Evolutionary conservation across 2,888 invertebrate genomes (phyloP).

Genomic region (Oithona nana): DNA sequence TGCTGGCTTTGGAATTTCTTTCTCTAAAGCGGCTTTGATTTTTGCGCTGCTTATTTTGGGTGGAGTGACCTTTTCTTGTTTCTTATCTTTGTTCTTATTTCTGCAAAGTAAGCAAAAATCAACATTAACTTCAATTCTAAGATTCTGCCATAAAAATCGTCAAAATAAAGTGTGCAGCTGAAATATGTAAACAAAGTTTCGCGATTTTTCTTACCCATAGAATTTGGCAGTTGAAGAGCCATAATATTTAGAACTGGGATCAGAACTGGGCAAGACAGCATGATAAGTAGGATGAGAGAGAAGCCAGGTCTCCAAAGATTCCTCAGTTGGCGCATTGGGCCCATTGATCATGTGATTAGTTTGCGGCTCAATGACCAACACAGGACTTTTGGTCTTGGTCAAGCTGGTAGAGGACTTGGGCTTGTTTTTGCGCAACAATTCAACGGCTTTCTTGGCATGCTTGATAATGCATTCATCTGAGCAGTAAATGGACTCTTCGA

Average conservation of each 20-base stretch:
- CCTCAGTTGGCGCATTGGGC: conserved; percentile 58
- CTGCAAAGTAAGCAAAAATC: no score
- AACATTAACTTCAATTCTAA: no score
- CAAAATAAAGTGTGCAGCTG: no score
- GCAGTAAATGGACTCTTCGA: conserved; percentile 71
- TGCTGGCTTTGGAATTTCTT: no score
- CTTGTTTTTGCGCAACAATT: neutral
- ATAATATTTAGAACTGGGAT: conserved; percentile 18
- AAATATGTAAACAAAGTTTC: no score
- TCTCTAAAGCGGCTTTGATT: no score
- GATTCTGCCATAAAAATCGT: no score
- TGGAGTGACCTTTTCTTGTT: no score
- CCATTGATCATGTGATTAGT: conserved; percentile 46
- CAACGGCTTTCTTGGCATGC: conserved; percentile 38
- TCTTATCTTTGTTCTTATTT: no score
- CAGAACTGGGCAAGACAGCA: conserved; percentile 37
- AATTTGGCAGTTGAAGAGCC: conserved; percentile 9
- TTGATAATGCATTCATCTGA: conserved; percentile 71
- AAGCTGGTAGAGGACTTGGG: neutral
- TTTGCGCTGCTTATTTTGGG: no score
- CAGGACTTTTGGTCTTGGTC: conserved; percentile 24
- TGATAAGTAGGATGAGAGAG: conserved; percentile 71
- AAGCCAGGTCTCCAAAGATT: conserved; percentile 60
- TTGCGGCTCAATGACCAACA: conserved; percentile 64
- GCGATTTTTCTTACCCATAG: conserved; percentile 4